Evolutionary conservation across 2,888 invertebrate species (phyloP).

Genomic region (Apodemia duryi): DNA sequence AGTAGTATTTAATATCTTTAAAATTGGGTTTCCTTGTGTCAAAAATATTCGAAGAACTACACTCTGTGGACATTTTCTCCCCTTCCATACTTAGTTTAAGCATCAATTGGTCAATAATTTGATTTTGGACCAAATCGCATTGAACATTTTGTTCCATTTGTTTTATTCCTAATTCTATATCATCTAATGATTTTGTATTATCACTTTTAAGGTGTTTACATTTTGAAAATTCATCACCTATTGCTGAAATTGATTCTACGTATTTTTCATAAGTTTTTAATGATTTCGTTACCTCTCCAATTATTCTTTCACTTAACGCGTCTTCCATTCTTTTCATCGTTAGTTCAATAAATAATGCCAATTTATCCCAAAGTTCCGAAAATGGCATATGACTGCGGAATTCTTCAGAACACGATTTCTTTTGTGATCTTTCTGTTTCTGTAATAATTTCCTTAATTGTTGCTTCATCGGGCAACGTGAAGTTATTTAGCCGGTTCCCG

Average conservation of each 20-base stretch:
- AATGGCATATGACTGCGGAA: constrained; percentile 35
- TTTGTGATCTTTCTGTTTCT: constrained; percentile 36
- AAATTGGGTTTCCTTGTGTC: constrained; percentile 35
- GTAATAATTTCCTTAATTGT: constrained; percentile 42
- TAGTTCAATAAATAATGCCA: constrained; percentile 46
- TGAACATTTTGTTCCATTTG: constrained; percentile 41
- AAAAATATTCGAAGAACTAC: constrained; percentile 21
- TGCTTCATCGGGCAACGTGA: constrained; percentile 43
- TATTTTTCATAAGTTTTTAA: constrained; percentile 31
- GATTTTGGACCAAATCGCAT: constrained; percentile 50
- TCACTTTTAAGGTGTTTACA: constrained; percentile 17
- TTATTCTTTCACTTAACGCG: constrained; percentile 48
- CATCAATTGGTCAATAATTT: constrained; percentile 51
- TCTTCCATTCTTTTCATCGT: constrained; percentile 52
- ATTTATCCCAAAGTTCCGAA: constrained; percentile 50
- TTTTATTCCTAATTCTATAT: constrained; percentile 21
- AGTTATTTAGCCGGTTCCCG: constrained; percentile 34
- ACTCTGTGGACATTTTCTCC: constrained; percentile 26
- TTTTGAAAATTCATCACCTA: constrained; percentile 13
- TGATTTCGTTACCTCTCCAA: constrained; percentile 45
- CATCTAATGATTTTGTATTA: constrained; percentile 18
- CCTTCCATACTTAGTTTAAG: constrained; percentile 39
- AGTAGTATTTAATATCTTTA: constrained; percentile 32
- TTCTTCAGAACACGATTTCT: constrained; percentile 40
- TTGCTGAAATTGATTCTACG: constrained; percentile 17